Evolutionary conservation across 2,888 invertebrate species (phyloP).

Genomic region (Labia minor): DNA sequence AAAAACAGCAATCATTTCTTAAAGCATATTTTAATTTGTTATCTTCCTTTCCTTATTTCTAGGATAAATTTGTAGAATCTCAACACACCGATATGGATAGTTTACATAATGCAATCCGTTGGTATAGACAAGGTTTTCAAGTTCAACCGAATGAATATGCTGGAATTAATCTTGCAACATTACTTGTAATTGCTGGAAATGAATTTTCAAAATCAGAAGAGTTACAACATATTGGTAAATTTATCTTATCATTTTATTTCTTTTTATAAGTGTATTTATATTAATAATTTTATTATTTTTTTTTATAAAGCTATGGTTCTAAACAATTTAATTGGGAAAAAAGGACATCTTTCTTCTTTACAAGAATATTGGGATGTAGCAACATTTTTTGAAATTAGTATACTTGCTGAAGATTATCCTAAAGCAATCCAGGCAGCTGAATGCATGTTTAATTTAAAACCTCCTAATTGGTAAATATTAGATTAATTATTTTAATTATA

Average conservation of each 20-base stretch:
- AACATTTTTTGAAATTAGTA: conserved; percentile 96
- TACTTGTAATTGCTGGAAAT: conserved; percentile 91
- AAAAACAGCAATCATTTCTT: no score
- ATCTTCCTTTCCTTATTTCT: background rate
- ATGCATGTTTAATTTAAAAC: conserved; percentile 83
- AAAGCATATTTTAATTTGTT: no score
- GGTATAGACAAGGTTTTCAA: conserved; percentile 96
- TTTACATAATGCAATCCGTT: conserved; percentile 83
- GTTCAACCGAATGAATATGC: conserved; percentile 98
- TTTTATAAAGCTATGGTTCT: conserved; percentile 64
- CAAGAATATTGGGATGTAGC: conserved; percentile 99
- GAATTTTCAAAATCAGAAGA: conserved; percentile 87
- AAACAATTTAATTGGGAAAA: conserved; percentile 94
- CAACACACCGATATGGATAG: conserved; percentile 79
- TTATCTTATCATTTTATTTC: conserved; percentile 2
- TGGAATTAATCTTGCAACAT: conserved; percentile 94
- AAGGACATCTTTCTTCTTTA: conserved; percentile 84
- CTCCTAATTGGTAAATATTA: conserved; percentile 62
- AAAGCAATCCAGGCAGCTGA: conserved; percentile 96
- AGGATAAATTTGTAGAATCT: conserved; percentile 91
- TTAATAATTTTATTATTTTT: conserved; percentile 20
- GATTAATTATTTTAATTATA: background rate
- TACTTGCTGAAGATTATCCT: conserved; percentile 89
- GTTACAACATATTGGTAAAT: conserved; percentile 72
- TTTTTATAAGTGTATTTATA: no score